Base-by-base conservation (phyloP, 2,113 vertebrate species). In the Sebastes schlegelii region DNA sequence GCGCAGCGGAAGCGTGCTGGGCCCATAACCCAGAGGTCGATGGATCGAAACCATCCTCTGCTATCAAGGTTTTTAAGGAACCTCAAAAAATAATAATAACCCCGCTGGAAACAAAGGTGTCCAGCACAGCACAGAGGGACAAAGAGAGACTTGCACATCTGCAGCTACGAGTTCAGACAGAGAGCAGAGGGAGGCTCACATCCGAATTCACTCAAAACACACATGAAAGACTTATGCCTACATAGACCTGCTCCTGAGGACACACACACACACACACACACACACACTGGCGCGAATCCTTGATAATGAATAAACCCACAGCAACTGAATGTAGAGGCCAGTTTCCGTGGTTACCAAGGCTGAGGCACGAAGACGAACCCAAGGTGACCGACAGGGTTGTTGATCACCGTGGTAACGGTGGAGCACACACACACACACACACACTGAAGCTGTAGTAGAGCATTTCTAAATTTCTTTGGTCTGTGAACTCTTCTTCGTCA, bases 1-100 rank as follows among this genome's bases (percentile, higher is more conserved):
- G 94, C 90, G 94, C 94, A 95, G 94, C 90, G 93, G 94, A 95
- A 94, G 93, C 93, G 92, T 95, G 94, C 94, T 95, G 95, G 94
- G 93, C 94, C 94, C 94, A 95, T 95, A 95, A 95, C 94, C 94
- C 93, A 95, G 94, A 94, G 93, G 93, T 94, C 90, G 94, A 95
- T 95, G 94, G 92, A 95, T 95, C 91, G 90, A 61, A 61, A 40
- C 58, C 58, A 16, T 61, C 26, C 23, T 34, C 23, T 61, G 58
- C 23, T 49, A 26, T 26, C 26, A 26, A 26, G 2, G 26, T 26
- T 26, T 26, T 26, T 26, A 26, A 26, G 26, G 26, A 26, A 26
- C 26, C 0, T 26, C 26, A 26, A 26, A 26, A 26, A 26, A 26
- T 26, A 26, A 26, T 26, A 26, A 26, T 26, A 26, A 26, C 26